Conservation (phyloP, 1,140 invertebrate genomes). For the Trachymyrmex cornetzi region DNA sequence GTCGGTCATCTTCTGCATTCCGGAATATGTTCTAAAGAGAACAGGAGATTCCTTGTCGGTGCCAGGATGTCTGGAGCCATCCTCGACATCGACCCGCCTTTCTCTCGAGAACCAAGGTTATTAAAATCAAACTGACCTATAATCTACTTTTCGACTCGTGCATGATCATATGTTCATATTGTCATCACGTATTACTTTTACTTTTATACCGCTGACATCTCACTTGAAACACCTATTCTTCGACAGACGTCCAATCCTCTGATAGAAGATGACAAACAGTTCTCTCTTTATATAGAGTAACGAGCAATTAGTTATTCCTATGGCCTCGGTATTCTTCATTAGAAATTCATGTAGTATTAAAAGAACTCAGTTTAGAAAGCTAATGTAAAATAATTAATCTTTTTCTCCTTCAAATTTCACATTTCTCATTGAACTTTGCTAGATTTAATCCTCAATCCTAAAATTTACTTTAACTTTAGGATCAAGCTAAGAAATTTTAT, state of each 20-base stretch:
- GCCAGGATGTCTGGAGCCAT: constrained; percentile 81
- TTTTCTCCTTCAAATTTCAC: background rate
- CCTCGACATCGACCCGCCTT: constrained; percentile 69
- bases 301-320: background rate
- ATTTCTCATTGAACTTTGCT: constrained; percentile 18
- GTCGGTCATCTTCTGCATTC: background rate
- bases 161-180: background rate
- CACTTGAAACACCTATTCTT: background rate
- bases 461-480: background rate
- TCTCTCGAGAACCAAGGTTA: constrained; percentile 14
- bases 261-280: background rate
- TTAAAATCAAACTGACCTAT: constrained; percentile 14
- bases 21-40: background rate
- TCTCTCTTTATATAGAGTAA: background rate
- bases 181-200: constrained; percentile 3
- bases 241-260: background rate
- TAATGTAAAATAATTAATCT: background rate
- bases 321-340: background rate
- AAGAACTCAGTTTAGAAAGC: background rate
- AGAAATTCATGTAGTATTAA: background rate
- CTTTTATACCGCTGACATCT: constrained; percentile 4
- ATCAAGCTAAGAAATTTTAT: constrained; percentile 44
- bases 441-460: constrained; percentile 2
- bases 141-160: constrained; percentile 18
- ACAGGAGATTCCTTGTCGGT: constrained; percentile 50